phyloP scores from a whole-genome alignment of 2,888 invertebrate species.

The Germaria angustata region DNA sequence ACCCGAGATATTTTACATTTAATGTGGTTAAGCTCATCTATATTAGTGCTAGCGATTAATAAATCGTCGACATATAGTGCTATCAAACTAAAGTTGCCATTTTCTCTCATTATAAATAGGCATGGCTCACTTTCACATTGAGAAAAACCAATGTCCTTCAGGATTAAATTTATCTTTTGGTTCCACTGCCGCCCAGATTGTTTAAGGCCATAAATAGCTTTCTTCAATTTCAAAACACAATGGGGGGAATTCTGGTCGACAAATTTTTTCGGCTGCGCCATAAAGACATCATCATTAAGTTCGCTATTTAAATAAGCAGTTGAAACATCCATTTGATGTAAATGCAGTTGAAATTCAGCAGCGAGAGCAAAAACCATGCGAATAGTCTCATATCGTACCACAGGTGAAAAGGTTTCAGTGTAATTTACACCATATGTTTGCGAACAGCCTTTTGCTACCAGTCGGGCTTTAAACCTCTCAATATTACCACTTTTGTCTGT shows the following conservation, averaged over 20 bases:
- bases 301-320: conserved; percentile 58
- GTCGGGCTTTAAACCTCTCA: too few relatives aligned
- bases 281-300: conserved; percentile 37
- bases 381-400: too few relatives aligned
- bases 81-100: not conserved
- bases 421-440: too few relatives aligned
- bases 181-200: conserved; percentile 66
- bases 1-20: not conserved
- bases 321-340: conserved; percentile 62
- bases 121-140: conserved; percentile 55
- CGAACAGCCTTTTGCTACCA: too few relatives aligned
- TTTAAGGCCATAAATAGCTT: conserved; percentile 61
- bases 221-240: not conserved
- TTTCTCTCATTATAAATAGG: conserved; percentile 46
- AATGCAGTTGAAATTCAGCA: not conserved
- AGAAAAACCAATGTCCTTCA: conserved; percentile 52
- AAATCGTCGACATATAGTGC: conserved; percentile 42
- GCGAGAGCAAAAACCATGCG: too few relatives aligned
- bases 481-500: too few relatives aligned
- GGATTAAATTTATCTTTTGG: conserved; percentile 38
- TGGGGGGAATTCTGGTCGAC: not conserved
- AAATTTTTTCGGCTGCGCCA: conserved; percentile 27
- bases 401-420: too few relatives aligned
- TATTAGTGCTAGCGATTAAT: conserved; percentile 12
- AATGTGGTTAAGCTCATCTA: not conserved